Conservation (phyloP, 2,797 vertebrate species). For the Lagorchestes hirsutus region DNA sequence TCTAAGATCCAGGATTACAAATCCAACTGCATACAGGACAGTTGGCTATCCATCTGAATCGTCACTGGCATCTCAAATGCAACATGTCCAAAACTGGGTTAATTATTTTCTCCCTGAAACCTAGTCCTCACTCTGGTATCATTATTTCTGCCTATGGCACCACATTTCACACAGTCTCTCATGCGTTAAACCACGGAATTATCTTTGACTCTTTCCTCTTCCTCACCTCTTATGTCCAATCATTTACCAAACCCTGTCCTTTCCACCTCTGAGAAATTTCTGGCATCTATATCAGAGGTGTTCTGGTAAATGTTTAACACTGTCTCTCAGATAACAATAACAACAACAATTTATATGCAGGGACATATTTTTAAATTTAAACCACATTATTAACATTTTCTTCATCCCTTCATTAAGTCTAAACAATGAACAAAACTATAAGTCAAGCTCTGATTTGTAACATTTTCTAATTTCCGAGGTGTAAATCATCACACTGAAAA, state of each 20-base stretch:
- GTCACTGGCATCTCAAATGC: neutral
- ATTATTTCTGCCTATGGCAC: neutral
- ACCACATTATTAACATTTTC: neutral
- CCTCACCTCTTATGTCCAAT: neutral
- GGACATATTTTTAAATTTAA: neutral
- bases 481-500: neutral
- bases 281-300: neutral
- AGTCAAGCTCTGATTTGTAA: neutral
- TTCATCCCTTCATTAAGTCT: neutral
- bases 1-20: neutral
- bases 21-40: neutral
- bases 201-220: neutral
- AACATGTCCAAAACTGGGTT: neutral
- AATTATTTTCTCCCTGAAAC: constrained; percentile 1
- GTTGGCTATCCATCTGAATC: neutral
- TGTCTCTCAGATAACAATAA: neutral
- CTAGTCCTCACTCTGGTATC: neutral
- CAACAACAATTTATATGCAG: neutral
- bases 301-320: neutral
- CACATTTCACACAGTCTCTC: neutral
- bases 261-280: neutral
- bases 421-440: neutral
- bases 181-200: neutral
- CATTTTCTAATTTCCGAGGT: neutral
- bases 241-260: neutral